Evolutionary conservation across 2,888 invertebrate genomes (phyloP).

Genomic region (Leptura quadrifasciata): DNA sequence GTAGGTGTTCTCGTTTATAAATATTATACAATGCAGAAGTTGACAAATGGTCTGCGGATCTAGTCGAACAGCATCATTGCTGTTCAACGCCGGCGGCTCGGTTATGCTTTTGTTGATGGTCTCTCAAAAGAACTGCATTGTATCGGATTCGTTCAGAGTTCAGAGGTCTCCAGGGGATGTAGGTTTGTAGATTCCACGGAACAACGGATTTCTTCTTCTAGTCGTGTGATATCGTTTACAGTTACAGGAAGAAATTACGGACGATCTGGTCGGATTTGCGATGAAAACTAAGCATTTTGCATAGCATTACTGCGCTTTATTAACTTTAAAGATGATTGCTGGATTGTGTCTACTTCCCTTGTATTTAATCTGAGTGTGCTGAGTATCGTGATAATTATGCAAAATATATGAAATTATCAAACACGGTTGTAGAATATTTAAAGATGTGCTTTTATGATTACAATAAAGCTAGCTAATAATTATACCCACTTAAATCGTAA

Average conservation of each 20-base stretch:
- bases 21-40: slow-evolving; percentile 55
- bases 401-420: background rate
- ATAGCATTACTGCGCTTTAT: slow-evolving; percentile 36
- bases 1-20: slow-evolving; percentile 62
- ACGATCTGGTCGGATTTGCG: slow-evolving; percentile 7
- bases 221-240: slow-evolving; percentile 61
- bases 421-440: background rate
- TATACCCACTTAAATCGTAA: background rate
- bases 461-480: background rate
- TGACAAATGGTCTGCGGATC: slow-evolving; percentile 53
- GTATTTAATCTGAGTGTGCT: slow-evolving; percentile 2
- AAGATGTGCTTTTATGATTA: background rate
- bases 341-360: slow-evolving; percentile 22
- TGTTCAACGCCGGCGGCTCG: slow-evolving; percentile 16
- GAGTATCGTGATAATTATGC: background rate
- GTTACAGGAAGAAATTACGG: slow-evolving; percentile 42
- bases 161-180: slow-evolving; percentile 64
- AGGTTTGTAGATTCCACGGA: slow-evolving; percentile 64
- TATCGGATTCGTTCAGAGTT: slow-evolving; percentile 50
- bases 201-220: slow-evolving; percentile 58
- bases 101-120: slow-evolving; percentile 19
- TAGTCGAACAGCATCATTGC: background rate
- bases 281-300: slow-evolving; percentile 27
- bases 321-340: slow-evolving; percentile 29
- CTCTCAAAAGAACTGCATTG: slow-evolving; percentile 37